A percentile compares a stretch with the other conserved stretches of the same genome.
phyloP scores from a whole-genome alignment of 1,140 invertebrate species.

The Megalonaias nervosa region DNA sequence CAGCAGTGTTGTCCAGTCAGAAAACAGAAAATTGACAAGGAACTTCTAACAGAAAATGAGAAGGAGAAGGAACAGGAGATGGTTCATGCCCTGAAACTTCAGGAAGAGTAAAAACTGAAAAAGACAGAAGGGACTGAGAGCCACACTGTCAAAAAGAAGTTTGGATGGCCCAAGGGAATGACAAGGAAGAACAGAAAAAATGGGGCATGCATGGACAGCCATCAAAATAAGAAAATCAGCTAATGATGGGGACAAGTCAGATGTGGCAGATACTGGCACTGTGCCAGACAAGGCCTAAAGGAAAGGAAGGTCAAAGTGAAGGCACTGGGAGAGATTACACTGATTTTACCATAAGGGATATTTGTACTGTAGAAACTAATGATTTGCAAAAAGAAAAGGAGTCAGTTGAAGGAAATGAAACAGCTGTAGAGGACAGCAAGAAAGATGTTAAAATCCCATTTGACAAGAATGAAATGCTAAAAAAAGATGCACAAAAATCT shows the following conservation, averaged over 20 bases:
- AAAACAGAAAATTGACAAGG: constrained; percentile 34
- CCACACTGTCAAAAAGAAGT: constrained; percentile 8
- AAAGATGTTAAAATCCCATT: too few relatives aligned
- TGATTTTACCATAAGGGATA: too few relatives aligned
- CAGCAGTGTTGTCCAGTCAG: constrained; percentile 48
- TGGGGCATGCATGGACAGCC: constrained; percentile 41
- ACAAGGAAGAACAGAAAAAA: constrained; percentile 27
- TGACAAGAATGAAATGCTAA: too few relatives aligned
- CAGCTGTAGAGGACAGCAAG: too few relatives aligned
- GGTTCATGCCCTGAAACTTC: constrained; percentile 33
- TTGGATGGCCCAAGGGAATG: constrained; percentile 9
- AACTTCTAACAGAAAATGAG: constrained; percentile 41
- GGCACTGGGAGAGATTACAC: too few relatives aligned
- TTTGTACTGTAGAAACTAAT: too few relatives aligned
- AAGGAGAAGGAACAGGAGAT: constrained; percentile 44
- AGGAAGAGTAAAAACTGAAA: constrained; percentile 43
- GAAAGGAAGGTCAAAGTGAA: too few relatives aligned
- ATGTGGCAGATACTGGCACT: background rate
- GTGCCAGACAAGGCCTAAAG: background rate
- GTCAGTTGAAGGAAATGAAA: too few relatives aligned
- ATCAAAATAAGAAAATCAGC: constrained; percentile 38
- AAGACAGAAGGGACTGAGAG: constrained; percentile 15
- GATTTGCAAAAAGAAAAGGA: too few relatives aligned
- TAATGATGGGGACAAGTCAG: background rate
- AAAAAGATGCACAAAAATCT: too few relatives aligned